A percentile compares a stretch with the other conserved stretches of the same genome.
These are phyloP conservation scores for Scopus umbretta DNA, from an alignment of 2,113 vertebrate genomes.

Conservation along the genomic window DNA sequence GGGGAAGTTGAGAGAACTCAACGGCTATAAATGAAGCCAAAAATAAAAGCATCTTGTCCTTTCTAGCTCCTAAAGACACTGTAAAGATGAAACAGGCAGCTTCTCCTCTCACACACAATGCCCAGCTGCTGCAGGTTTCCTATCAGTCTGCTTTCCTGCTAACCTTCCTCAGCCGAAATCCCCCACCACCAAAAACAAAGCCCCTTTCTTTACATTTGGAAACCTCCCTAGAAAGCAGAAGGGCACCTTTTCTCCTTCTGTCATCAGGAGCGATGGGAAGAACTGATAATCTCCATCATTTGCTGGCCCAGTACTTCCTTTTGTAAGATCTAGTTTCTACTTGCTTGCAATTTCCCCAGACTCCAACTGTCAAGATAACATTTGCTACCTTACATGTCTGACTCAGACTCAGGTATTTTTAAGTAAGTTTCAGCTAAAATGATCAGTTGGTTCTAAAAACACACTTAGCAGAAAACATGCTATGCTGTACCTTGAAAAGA, in stretches of 20 bases:
- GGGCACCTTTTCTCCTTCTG: constrained; percentile 3
- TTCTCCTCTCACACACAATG: background rate
- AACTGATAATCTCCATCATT: background rate
- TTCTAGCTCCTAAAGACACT: background rate
- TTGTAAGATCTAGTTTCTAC: constrained; percentile 26
- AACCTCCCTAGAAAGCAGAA: constrained; percentile 5
- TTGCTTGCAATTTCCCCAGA: background rate
- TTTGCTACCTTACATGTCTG: background rate
- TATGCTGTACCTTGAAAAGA: background rate
- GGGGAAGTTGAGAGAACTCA: background rate
- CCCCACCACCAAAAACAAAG: background rate
- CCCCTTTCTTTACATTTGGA: background rate
- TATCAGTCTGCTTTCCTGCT: background rate
- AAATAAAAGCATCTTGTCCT: background rate
- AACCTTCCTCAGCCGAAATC: background rate
- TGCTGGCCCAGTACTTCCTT: background rate
- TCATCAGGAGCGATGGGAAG: background rate
- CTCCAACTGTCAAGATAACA: background rate
- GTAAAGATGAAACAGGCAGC: background rate
- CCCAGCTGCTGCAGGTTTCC: background rate
- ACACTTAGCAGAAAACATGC: background rate
- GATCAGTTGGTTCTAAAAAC: background rate
- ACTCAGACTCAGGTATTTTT: background rate
- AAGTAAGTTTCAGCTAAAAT: background rate
- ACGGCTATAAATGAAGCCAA: background rate